Evolutionary conservation across 2,113 vertebrate species (phyloP).

Genomic region (Amblyornis subalaris): DNA sequence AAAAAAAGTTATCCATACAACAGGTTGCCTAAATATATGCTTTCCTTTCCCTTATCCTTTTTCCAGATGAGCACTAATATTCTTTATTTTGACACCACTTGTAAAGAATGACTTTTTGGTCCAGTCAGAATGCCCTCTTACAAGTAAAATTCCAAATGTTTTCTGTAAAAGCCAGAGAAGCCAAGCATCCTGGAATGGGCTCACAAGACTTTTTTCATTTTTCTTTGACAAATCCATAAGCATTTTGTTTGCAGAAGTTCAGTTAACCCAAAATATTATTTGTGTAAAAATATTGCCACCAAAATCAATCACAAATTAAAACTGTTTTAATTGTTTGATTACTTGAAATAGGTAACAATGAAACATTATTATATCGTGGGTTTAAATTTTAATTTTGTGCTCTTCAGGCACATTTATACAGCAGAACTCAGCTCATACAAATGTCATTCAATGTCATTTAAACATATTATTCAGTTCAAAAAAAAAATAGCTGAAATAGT

Average conservation of each 20-base stretch:
- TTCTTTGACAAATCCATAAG: background rate
- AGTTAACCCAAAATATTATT: background rate
- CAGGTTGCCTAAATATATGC: background rate
- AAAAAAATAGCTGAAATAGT: background rate
- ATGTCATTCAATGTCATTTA: background rate
- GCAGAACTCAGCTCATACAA: background rate
- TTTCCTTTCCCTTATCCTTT: background rate
- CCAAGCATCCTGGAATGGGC: background rate
- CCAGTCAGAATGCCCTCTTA: background rate
- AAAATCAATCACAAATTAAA: background rate
- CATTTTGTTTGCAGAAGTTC: background rate
- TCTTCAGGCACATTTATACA: background rate
- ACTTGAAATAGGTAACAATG: background rate
- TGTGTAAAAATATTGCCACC: background rate
- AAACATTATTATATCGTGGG: background rate
- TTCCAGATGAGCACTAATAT: background rate
- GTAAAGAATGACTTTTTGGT: background rate
- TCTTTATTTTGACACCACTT: background rate
- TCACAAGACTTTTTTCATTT: background rate
- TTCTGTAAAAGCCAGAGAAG: background rate
- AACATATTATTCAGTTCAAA: background rate
- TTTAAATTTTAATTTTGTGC: background rate
- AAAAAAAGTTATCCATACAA: background rate
- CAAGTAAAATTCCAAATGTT: background rate
- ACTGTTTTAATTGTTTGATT: background rate